Percentiles rank a stretch among this genome's conserved stretches.
These are phyloP conservation scores for Corythornis vintsioides DNA, from an alignment of 2,113 vertebrate genomes.

Conservation along the genomic window DNA sequence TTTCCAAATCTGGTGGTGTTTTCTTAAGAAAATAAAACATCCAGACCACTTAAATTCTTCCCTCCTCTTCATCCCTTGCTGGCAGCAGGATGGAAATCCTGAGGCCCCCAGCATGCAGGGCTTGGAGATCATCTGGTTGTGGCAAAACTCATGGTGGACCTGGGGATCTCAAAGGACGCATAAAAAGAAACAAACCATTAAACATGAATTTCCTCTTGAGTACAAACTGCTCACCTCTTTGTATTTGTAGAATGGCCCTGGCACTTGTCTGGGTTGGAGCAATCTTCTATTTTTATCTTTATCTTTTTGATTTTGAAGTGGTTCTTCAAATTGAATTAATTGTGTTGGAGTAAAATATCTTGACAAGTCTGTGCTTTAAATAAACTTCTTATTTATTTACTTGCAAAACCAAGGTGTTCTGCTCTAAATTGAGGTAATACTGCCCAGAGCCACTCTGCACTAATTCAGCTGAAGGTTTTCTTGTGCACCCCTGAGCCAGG, in stretches of 20 bases:
- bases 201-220: background rate
- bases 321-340: background rate
- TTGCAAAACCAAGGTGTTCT: background rate
- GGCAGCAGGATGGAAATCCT: background rate
- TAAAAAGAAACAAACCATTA: fast-evolving
- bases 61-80: background rate
- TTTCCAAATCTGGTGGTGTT: background rate
- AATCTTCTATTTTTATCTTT: background rate
- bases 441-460: background rate
- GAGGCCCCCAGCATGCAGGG: fast-evolving
- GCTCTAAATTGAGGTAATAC: background rate
- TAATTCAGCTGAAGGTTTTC: background rate
- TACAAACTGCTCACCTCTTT: background rate
- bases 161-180: fast-evolving
- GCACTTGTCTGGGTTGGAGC: background rate
- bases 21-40: background rate
- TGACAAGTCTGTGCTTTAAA: fast-evolving
- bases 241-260: background rate
- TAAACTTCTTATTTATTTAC: background rate
- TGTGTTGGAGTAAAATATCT: background rate
- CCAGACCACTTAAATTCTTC: background rate
- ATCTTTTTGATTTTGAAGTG: background rate
- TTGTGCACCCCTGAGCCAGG: background rate
- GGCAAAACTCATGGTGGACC: background rate
- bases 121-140: fast-evolving